Evolutionary conservation across 2,797 vertebrate genomes (phyloP).

Genomic region (Bucorvus abyssinicus): DNA sequence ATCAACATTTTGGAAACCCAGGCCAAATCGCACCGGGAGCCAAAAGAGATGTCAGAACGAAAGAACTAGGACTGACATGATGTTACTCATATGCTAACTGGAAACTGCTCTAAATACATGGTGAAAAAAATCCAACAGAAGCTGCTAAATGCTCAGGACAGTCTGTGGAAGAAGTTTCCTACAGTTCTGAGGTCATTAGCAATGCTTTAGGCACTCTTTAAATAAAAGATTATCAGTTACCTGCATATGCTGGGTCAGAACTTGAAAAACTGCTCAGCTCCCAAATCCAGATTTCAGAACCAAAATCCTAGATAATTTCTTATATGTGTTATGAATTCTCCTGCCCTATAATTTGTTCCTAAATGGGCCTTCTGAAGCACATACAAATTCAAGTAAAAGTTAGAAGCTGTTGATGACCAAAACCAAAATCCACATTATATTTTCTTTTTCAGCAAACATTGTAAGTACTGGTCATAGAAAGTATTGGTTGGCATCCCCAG

Average conservation of each 20-base stretch:
- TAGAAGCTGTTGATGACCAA: background rate
- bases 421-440: background rate
- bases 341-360: background rate
- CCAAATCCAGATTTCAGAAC: background rate
- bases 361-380: background rate
- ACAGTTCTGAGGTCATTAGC: background rate
- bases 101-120: constrained; percentile 22
- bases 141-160: background rate
- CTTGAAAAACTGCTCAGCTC: background rate
- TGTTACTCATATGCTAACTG: constrained; percentile 49
- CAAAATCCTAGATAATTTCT: background rate
- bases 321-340: background rate
- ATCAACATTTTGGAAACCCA: constrained; percentile 41
- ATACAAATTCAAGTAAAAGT: background rate
- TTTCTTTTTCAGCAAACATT: background rate
- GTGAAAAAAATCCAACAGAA: background rate
- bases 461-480: background rate
- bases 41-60: constrained; percentile 65
- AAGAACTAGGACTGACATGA: constrained; percentile 57
- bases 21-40: background rate
- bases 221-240: background rate
- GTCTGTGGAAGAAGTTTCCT: background rate
- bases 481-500: background rate
- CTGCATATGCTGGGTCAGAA: background rate
- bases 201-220: background rate